Evolutionary conservation across 1,140 invertebrate species (phyloP), one percentile per base, ranked within the genome.

Genomic region (Drosophila fuyamai): DNA sequence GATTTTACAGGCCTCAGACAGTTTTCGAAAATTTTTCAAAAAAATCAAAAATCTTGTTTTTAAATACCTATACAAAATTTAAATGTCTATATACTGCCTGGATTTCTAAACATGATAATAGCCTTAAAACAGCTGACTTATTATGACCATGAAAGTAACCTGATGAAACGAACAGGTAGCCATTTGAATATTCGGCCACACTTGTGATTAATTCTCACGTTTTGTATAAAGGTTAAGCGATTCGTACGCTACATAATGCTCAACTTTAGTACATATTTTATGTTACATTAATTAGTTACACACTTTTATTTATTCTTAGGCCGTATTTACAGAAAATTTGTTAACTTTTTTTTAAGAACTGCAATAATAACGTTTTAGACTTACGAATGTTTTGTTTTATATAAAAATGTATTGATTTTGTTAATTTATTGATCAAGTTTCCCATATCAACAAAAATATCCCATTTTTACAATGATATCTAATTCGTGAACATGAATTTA

Each of bases 201-300:
- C 61, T 68, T 1, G 61, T 66, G 40, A 32, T 32, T 13, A 41
- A 56, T n/a, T 62, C 72, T 43, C 79, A 18, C 41, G 36, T 35
- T 58, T 60, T 43, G 44, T 48, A 36, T 61, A 38, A 53, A 57
- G 16, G n/a, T 6, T 29, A 47, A 59, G 35, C n/a, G 56, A 63
- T 88, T 79, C 66, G 83, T 88, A 85, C 81, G 84, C 79, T 88
- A 86, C 79, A 63, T 78, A 67, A 76, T 53, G 47, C 36, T 46
- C 36, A 54, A 41, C 76, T 32, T 67, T 76, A 76, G 73, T 76
- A 76, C 63, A 58, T 60, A 70, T 73, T 78, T 78, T 70, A 66
- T 55, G 63, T 78, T 67, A 70, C 74, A 78, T 63, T 81, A 86
- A 82, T 77, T 67, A 79, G 74, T 79, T 81, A 75, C 60, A 55